These are phyloP conservation scores for Nomada lathburiana DNA, from an alignment of 2,888 invertebrate species.

Conservation along the genomic window DNA sequence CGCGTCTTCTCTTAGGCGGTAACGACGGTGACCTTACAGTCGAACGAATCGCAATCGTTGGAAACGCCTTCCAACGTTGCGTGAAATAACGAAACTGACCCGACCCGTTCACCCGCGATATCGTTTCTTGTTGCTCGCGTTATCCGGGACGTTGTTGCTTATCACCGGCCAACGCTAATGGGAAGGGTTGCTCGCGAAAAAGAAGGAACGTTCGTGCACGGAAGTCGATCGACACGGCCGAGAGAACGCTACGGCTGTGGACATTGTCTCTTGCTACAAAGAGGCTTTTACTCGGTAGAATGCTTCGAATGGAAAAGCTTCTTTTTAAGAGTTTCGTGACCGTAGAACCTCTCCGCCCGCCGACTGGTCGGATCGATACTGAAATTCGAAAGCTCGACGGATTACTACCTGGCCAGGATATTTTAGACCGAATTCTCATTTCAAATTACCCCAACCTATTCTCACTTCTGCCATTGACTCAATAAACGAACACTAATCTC, in stretches of 20 bases:
- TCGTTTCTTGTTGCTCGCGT: slow-evolving; percentile 33
- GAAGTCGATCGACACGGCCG: slow-evolving; percentile 25
- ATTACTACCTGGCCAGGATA: background rate
- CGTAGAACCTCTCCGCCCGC: background rate
- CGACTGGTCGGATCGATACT: background rate
- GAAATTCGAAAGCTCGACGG: background rate
- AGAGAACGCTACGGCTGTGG: background rate
- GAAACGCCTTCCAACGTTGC: slow-evolving; percentile 42
- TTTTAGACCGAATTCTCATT: background rate
- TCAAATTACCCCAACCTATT: background rate
- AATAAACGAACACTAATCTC: background rate
- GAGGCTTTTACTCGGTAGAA: background rate
- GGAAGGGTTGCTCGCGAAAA: slow-evolving; percentile 25
- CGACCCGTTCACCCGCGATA: slow-evolving; percentile 10
- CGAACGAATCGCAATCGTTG: slow-evolving; percentile 41
- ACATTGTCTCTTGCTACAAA: background rate
- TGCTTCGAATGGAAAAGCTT: background rate
- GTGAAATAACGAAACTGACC: slow-evolving; percentile 29
- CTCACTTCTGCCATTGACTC: background rate
- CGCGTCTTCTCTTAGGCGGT: slow-evolving; percentile 22
- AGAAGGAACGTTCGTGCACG: background rate
- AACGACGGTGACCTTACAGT: slow-evolving; percentile 19
- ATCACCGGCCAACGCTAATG: slow-evolving; percentile 26
- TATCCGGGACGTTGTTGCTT: slow-evolving; percentile 25
- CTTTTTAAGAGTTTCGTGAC: background rate